Base-by-base conservation (phyloP, 2,888 invertebrate genomes). In the Eurytoma californica region DNA sequence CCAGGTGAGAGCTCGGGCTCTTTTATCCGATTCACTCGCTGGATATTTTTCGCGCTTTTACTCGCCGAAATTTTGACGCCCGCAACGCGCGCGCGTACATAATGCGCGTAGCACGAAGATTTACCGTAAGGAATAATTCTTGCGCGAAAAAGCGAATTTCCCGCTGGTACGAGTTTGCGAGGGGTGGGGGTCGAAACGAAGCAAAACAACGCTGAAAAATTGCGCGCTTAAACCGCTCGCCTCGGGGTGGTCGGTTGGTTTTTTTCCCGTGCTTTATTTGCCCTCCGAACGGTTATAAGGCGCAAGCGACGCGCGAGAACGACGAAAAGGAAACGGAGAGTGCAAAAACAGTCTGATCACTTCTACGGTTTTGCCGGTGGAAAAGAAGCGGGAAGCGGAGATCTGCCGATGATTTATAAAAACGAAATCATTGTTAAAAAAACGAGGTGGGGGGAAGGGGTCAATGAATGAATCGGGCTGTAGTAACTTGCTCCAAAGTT, bases 61-160 rank as follows among this genome's bases (percentile, higher is more conserved):
- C 16, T 18, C 47, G 57, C 47, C 12, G 30, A 28, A 28, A 9
- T 47, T 63, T 65, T n/a, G n/a, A 39, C n/a, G 16, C 39, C 13
- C 67, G 16, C 53, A 20, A 55, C 13, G 13, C 39, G 14, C 47
- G 68, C n/a, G 3, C 28, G 18, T 57, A 47, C 49, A 68, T 63
- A 72, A 67, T 28, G 57, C 61, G 24, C 39, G 74, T 53, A 74
- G 72, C 77, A 77, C 47, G 66, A 74, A 72, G 80, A 80, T 77
- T 77, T 70, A 77, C 70, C 67, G 74, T 66, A 77, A 72, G 51
- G 49, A 77, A 77, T 74, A 77, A 74, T 80, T 80, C 65, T 60
- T 49, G 4, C 30, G 24, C 53, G 24, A 73, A 72, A 76, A 73
- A 72, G 49, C 47, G 57, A 72, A 73, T 57, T 47, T 72, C 39